Percentiles rank a stretch among this genome's conserved stretches.
These are phyloP conservation scores for Harpalus rufipes DNA, from an alignment of 2,888 invertebrate species.

Conservation along the genomic window DNA sequence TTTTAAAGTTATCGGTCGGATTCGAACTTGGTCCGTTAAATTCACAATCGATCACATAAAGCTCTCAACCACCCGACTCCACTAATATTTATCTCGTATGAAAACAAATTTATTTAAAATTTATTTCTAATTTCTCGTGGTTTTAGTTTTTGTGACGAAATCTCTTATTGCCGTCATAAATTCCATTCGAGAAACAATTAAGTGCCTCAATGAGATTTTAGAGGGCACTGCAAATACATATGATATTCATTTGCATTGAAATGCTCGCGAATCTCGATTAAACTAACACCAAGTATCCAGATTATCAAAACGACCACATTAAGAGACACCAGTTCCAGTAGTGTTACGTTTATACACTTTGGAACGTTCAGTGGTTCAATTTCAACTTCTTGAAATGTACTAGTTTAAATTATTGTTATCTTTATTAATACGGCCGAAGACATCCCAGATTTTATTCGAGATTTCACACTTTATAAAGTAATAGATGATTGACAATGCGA, in stretches of 20 bases:
- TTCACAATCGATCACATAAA: no score
- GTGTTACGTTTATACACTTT: slow-evolving; percentile 6
- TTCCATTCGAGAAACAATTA: slow-evolving; percentile 18
- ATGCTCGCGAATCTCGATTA: slow-evolving; percentile 47
- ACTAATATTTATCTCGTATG: no score
- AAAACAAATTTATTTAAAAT: no score
- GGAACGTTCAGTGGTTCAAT: neutral
- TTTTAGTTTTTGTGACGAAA: neutral
- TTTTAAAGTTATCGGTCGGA: no score
- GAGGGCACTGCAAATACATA: slow-evolving; percentile 42
- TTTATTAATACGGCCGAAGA: neutral
- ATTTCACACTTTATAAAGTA: slow-evolving; percentile 3
- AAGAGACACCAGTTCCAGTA: slow-evolving; percentile 24
- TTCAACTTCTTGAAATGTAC: neutral
- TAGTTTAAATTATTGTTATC: slow-evolving; percentile 4
- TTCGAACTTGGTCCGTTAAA: no score
- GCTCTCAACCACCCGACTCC: no score
- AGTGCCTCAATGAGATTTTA: slow-evolving; percentile 1
- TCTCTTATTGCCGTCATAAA: neutral
- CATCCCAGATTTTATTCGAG: neutral
- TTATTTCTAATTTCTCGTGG: neutral
- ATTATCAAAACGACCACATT: slow-evolving; percentile 61
- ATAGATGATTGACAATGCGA: neutral
- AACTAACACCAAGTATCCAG: slow-evolving; percentile 53
- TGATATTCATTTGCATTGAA: slow-evolving; percentile 56